These are phyloP conservation scores for Rhopalosiphum nymphaeae DNA, from an alignment of 2,888 invertebrate genomes.

Conservation along the genomic window DNA sequence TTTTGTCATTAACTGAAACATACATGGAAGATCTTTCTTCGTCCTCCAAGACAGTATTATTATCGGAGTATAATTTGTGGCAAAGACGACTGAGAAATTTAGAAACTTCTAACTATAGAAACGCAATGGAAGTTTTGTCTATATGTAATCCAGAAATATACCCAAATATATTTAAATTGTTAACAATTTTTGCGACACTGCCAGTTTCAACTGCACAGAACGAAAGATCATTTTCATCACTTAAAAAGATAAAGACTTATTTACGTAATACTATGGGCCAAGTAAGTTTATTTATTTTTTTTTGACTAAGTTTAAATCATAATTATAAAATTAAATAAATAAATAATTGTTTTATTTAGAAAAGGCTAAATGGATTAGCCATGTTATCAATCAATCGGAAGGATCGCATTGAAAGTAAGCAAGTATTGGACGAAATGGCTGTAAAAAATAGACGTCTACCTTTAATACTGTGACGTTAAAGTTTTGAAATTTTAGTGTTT, in stretches of 20 bases:
- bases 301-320: neutral
- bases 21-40: neutral
- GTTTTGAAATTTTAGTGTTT: no score
- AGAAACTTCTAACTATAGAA: neutral
- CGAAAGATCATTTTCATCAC: neutral
- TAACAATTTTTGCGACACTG: neutral
- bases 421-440: neutral
- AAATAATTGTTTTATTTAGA: slow-evolving; percentile 5
- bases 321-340: slow-evolving; percentile 7
- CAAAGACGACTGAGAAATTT: neutral
- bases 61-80: neutral
- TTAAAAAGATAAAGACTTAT: neutral
- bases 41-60: neutral
- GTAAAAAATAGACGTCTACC: no score
- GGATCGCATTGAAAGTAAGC: no score
- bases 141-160: neutral
- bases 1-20: slow-evolving; percentile 12
- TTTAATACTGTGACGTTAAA: neutral
- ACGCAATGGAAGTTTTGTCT: slow-evolving; percentile 25
- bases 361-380: no score
- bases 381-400: slow-evolving; percentile 12
- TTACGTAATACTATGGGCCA: neutral
- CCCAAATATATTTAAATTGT: slow-evolving; percentile 23
- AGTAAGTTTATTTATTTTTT: slow-evolving; percentile 4
- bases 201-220: neutral